Base-by-base conservation (phyloP, 2,888 invertebrate species). In the Lepidochitona cinerea region DNA sequence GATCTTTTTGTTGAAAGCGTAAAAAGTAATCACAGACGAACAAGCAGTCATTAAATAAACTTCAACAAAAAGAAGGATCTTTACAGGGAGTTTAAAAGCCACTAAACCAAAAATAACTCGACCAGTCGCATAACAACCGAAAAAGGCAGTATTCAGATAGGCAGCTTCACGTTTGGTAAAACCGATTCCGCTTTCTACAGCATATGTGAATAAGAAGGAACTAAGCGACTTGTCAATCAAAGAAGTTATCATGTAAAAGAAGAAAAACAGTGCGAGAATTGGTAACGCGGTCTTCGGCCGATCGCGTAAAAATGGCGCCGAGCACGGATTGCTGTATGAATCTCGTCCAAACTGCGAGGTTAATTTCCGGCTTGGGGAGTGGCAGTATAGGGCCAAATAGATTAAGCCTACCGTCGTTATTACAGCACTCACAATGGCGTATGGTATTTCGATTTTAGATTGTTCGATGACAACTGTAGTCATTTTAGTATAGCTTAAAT, bases 111-210 rank as follows among this genome's bases (percentile, higher is more conserved):
- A 78, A 1, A 72, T 29, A 12, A 78, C 71, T 12, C 81, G 71
- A 4, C 81, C 81, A 3, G 74, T 32, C 18, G 81, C 76, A 69
- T 79, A 81, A 54, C 76, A 71, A 23, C 74, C 76, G 78, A 78
- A 81, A 73, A 75, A 81, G 23, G 68, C 76, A 2, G 79, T 79
- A 54, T 78, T 77, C 9, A 81, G 70, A 52, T 76, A 77, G 0
- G 81, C 76, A 0, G 81, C 81, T 64, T 78, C 79, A 52, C 78
- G 72, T 52, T 79, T 68, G 12, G 70, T 66, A 69, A 81, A 79
- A 18, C 75, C 70, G 33, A 80, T 68, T 32, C 75, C 68, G 65
- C 66, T 66, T 37, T 66, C 37, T 37, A 66, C 35, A 14, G 66
- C 66, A 35, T 66, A 66, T 9, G 66, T 37, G 66, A 66, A 66